A percentile compares a stretch with the other conserved stretches of the same genome.
phyloP scores from a whole-genome alignment of 2,113 vertebrate species.

The Petromus typicus region DNA sequence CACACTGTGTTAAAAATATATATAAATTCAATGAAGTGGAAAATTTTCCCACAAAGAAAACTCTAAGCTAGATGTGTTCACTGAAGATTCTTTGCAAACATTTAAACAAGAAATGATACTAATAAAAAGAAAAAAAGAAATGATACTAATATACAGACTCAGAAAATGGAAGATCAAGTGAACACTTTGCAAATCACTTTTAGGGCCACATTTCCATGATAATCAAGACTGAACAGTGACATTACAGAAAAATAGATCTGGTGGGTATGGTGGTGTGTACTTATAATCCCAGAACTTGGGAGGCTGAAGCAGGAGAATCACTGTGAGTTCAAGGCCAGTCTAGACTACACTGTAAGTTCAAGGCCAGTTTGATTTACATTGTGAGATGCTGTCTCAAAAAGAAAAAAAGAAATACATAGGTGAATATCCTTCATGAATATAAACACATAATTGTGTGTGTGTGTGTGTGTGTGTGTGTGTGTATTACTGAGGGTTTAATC shows the following conservation, averaged over 20 bases:
- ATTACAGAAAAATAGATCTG: neutral
- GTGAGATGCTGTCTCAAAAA: neutral
- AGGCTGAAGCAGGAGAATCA: neutral
- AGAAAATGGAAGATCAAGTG: neutral
- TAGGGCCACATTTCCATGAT: neutral
- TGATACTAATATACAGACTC: neutral
- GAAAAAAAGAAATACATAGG: neutral
- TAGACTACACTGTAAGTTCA: neutral
- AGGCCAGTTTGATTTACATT: neutral
- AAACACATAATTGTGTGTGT: neutral
- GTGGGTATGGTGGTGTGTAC: neutral
- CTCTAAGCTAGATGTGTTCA: neutral
- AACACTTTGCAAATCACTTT: neutral
- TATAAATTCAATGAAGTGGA: neutral
- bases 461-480: neutral
- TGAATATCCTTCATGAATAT: neutral
- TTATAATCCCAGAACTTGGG: neutral
- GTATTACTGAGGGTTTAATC: neutral
- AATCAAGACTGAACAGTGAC: neutral
- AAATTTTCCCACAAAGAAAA: neutral
- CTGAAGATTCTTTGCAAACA: neutral
- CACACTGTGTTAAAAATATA: neutral
- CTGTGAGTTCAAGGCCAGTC: neutral
- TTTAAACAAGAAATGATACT: constrained; percentile 21
- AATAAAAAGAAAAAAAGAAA: constrained; percentile 26